Conservation (phyloP, 2,797 vertebrate genomes). For the Dallia pectoralis region DNA sequence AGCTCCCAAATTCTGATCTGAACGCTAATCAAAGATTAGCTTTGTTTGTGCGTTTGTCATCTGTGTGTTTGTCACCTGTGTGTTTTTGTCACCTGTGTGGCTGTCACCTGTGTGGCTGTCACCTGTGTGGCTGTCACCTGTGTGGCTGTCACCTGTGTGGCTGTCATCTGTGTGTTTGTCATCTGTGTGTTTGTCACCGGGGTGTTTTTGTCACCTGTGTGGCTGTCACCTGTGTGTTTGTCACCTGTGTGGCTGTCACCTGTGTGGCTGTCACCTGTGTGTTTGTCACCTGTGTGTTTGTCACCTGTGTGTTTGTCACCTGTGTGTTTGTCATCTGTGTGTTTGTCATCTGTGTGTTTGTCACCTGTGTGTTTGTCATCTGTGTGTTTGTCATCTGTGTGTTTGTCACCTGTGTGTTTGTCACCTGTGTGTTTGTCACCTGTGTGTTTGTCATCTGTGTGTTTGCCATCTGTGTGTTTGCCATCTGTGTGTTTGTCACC, state of each 20-base stretch:
- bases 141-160: too few species aligned
- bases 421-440: background rate
- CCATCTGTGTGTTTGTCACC: background rate
- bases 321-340: background rate
- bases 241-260: background rate
- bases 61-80: too few species aligned
- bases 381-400: background rate
- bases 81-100: too few species aligned
- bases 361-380: background rate
- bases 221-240: background rate
- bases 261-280: background rate
- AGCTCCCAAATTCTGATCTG: conserved; percentile 5
- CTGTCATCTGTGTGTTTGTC: background rate
- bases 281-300: background rate
- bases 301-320: background rate
- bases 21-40: conserved; percentile 27
- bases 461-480: too few species aligned
- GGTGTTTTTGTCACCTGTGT: background rate
- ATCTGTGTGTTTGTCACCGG: background rate
- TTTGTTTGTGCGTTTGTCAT: background rate
- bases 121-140: too few species aligned
- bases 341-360: background rate
- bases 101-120: too few species aligned
- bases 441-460: background rate
- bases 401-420: background rate